These are phyloP conservation scores for Anarhynchus alexandrinus DNA, from an alignment of 2,113 vertebrate species.

Conservation along the genomic window DNA sequence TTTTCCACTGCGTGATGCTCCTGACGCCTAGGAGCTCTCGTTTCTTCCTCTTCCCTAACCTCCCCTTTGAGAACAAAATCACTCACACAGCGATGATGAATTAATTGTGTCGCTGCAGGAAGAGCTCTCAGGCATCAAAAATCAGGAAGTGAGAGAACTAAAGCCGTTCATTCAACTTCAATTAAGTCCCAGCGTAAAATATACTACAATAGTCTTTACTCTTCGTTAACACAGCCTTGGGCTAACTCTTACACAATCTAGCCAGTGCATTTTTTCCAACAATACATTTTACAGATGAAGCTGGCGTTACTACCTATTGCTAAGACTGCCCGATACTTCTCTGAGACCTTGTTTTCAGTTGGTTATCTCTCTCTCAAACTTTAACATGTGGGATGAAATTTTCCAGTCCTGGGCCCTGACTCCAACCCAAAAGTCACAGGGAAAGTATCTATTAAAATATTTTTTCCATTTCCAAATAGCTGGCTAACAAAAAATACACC, in stretches of 20 bases:
- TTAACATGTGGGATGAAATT: neutral
- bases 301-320: neutral
- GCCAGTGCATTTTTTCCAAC: neutral
- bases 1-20: neutral
- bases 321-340: neutral
- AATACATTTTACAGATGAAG: neutral
- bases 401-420: neutral
- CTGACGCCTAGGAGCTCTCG: neutral
- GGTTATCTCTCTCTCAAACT: neutral
- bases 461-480: neutral
- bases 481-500: neutral
- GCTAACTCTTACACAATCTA: conserved; percentile 32
- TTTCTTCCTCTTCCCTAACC: neutral
- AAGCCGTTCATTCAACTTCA: conserved; percentile 39
- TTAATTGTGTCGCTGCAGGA: neutral
- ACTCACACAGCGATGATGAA: neutral
- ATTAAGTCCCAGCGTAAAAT: conserved; percentile 31
- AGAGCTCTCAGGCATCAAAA: conserved; percentile 38
- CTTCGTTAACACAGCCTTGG: conserved; percentile 2
- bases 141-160: conserved; percentile 29
- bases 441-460: neutral
- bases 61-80: neutral
- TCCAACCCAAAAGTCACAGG: neutral
- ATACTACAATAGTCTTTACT: conserved; percentile 20
- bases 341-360: neutral